Percentiles rank a stretch among this genome's conserved stretches.
Evolutionary conservation across 1,140 invertebrate genomes (phyloP).

Genomic region (Drosophila bocki): DNA sequence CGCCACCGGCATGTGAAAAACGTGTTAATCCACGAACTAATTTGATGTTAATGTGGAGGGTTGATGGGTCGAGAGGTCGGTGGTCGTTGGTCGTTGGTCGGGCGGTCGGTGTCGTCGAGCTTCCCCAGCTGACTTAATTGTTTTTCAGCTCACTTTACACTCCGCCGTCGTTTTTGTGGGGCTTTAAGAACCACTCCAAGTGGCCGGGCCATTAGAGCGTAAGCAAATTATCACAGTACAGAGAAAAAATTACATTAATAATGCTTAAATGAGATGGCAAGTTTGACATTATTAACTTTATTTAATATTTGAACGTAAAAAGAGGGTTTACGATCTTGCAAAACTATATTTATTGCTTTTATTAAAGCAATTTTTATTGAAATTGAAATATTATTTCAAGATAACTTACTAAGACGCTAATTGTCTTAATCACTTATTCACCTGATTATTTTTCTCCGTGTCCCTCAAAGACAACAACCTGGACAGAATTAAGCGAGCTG

Average conservation of each 20-base stretch:
- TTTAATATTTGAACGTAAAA: not conserved
- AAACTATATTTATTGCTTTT: not conserved
- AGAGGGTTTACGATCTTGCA: not conserved
- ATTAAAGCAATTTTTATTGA: not conserved
- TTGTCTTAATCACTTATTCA: too few species aligned
- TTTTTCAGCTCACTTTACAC: conserved; percentile 70
- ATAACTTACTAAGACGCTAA: too few species aligned
- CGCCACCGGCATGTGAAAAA: conserved; percentile 57
- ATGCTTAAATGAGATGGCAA: too few species aligned
- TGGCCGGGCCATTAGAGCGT: conserved; percentile 55
- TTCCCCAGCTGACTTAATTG: conserved; percentile 58
- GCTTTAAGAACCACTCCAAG: conserved; percentile 64
- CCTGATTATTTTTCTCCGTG: conserved; percentile 1
- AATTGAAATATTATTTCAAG: not conserved
- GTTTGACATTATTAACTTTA: not conserved
- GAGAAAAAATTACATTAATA: not conserved
- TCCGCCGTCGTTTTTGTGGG: conserved; percentile 51
- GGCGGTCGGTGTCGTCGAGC: conserved; percentile 15
- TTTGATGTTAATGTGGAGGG: conserved; percentile 68
- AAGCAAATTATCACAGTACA: conserved; percentile 52
- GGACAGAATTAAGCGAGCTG: conserved; percentile 49
- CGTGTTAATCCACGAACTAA: conserved; percentile 75
- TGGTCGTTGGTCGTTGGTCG: conserved; percentile 1
- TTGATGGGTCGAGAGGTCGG: conserved; percentile 34
- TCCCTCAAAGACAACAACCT: conserved; percentile 34